Conservation (phyloP, 92 coral and sea anemone genomes). For the Parazoanthus atlanticus region DNA sequence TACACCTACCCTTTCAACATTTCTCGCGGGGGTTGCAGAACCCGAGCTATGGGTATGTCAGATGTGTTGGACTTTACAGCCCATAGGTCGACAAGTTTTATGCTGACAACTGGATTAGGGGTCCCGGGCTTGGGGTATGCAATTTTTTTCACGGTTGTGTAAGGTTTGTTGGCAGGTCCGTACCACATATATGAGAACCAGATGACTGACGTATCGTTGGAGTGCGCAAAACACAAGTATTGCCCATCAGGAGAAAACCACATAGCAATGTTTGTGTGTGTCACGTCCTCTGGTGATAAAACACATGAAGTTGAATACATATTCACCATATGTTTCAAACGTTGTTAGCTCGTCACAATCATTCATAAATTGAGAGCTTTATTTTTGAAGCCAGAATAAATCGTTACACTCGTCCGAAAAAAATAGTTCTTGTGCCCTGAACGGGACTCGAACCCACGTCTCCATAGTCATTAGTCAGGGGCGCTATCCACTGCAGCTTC, state of each 20-base stretch:
- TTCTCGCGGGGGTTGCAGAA: conserved; percentile 50
- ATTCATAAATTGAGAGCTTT: too few species aligned
- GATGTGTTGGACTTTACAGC: conserved; percentile 28
- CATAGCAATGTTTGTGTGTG: conserved; percentile 71
- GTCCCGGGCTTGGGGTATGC: conserved; percentile 97
- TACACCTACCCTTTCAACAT: conserved; percentile 56
- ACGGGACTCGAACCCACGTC: too few species aligned
- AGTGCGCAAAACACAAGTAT: conserved; percentile 69
- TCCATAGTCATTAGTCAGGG: too few species aligned
- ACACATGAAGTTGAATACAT: neutral
- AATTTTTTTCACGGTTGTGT: conserved; percentile 77
- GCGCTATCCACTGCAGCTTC: too few species aligned
- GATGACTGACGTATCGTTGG: conserved; percentile 79
- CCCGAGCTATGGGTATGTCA: conserved; percentile 14
- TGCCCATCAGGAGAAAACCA: conserved; percentile 82
- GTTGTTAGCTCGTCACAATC: too few species aligned
- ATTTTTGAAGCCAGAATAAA: too few species aligned
- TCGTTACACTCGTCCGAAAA: too few species aligned
- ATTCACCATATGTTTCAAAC: too few species aligned
- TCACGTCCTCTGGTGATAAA: conserved; percentile 88
- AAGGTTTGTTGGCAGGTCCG: conserved; percentile 62
- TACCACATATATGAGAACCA: conserved; percentile 86
- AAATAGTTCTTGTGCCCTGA: too few species aligned
- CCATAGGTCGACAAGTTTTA: conserved; percentile 64
- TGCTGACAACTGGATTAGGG: conserved; percentile 73